These are phyloP conservation scores for Chiroxiphia lanceolata DNA, from an alignment of 2,797 vertebrate genomes.

Conservation along the genomic window DNA sequence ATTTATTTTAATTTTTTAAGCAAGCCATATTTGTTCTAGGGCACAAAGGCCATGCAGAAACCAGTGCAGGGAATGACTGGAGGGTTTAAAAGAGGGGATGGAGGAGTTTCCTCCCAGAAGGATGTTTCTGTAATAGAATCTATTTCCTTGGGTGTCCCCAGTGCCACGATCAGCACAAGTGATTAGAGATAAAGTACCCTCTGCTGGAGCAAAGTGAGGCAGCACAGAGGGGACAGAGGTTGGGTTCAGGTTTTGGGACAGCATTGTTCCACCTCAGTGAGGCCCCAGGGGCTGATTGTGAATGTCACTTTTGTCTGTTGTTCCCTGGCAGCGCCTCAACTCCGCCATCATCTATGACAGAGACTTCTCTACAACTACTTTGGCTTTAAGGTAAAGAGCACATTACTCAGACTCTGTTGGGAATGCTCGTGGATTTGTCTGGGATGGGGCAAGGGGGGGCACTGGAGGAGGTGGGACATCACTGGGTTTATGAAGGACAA, in stretches of 20 bases:
- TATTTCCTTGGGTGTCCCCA: not conserved
- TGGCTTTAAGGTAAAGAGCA: slow-evolving; percentile 88
- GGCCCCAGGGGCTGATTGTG: not conserved
- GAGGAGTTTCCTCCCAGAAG: not conserved
- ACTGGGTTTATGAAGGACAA: not conserved
- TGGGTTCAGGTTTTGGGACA: not conserved
- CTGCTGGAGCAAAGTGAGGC: not conserved
- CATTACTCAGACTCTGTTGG: not conserved
- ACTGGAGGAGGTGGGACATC: not conserved
- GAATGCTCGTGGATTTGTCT: not conserved
- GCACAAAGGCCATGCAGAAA: not conserved
- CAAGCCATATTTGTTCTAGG: not conserved
- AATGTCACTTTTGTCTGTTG: not conserved
- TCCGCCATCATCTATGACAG: slow-evolving; percentile 96
- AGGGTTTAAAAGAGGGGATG: not conserved
- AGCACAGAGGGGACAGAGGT: not conserved
- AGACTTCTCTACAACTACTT: slow-evolving; percentile 99
- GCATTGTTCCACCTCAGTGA: not conserved
- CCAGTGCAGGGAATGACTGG: not conserved
- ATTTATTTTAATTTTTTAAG: not conserved
- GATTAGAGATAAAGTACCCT: not conserved
- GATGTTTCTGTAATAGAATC: not conserved
- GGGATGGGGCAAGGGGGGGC: not conserved
- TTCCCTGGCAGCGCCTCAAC: slow-evolving; percentile 85
- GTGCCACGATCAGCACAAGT: not conserved